Evolutionary conservation across 2,888 invertebrate species (phyloP), one percentile per base, ranked within the genome.

Genomic region (Synergus laeviventris): DNA sequence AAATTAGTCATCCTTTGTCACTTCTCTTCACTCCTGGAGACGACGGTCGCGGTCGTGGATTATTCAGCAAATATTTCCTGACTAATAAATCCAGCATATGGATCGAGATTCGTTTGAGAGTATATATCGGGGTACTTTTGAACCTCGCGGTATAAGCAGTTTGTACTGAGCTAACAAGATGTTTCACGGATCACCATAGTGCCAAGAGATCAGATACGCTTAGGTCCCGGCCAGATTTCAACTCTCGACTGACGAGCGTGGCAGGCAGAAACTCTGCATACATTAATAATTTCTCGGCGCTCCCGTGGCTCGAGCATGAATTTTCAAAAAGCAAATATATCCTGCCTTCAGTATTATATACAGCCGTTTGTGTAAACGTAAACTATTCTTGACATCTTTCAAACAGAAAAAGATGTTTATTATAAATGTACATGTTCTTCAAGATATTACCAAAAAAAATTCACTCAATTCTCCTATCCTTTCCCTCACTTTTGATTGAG

Each of bases 121-220:
- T 12, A 7, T 11, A 5, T 45, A 56, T 56, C 56, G 16, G 80
- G 75, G 77, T 73, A 74, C 75, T 73, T 79, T 73, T 62, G 76
- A 78, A 61, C 62, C 74, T 60, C 77, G 31, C 56, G 39, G 74
- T 74, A 76, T 75, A 59, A 78, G 70, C 73, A 49, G 38, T 45
- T 78, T 77, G 78, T 77, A 78, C 73, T 74, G 75, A 86, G 86
- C 86, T 89, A 89, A 89, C 88, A 87, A 89, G 89, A 89, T 87
- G 87, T 89, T 89, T 89, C 88, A 88, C 87, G 88, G 87, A 89
- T 89, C 88, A 87, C 81, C 86, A 81, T 87, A 85, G 86, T 84
- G 86, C 83, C 86, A 81, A 84, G 84, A 82, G 86, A 88, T 89
- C 86, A 83, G 85, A 87, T 85, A 86, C 85, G 85, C 87, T 87